Base-by-base conservation (phyloP, 2,888 invertebrate species). In the Phyllotreta cruciferae region DNA sequence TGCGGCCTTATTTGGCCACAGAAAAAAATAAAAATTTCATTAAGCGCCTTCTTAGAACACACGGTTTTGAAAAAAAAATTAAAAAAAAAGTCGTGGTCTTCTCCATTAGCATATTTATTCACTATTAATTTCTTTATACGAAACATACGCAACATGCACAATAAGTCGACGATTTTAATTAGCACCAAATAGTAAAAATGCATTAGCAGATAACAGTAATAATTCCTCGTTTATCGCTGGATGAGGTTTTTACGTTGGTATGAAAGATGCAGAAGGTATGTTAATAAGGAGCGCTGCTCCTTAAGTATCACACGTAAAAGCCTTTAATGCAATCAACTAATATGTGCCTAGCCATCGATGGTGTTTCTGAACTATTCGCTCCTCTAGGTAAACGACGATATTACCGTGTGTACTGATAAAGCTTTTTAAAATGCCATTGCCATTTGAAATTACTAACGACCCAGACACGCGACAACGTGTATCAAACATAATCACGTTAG, bases 391-490 rank as follows among this genome's bases (percentile, higher is more conserved):
- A 52, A 41, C 10, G 10, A 41, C 10, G 10, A 41, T 41, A 41
- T 41, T 41, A 41, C 41, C 41, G 9, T n/a, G 9, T 37, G 4
- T 11, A 13, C 10, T 6, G 37, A 37, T 52, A 10, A 49, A 34
- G 14, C 9, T 37, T 37, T 37, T 38, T 38, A 52, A 52, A 38
- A 37, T 37, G 37, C 11, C 52, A 52, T 42, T 50, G 57, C 41
- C 57, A 49, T 49, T 57, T 49, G 53, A 60, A 52, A 53, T 60
- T 42, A 60, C 52, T 60, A 53, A 52, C 37, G 9, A 14, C 6
- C 52, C 10, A 52, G 60, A 60, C 60, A 53, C 60, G 60, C 60
- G 60, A 60, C 60, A 44, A 60, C 14, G 45, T 58, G 58, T 50
- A 58, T 58, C 58, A 50, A 24, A 50, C 41, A 50, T 53, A 60